Conservation (phyloP, 2,888 invertebrate genomes). For the Cephus pulcher region DNA sequence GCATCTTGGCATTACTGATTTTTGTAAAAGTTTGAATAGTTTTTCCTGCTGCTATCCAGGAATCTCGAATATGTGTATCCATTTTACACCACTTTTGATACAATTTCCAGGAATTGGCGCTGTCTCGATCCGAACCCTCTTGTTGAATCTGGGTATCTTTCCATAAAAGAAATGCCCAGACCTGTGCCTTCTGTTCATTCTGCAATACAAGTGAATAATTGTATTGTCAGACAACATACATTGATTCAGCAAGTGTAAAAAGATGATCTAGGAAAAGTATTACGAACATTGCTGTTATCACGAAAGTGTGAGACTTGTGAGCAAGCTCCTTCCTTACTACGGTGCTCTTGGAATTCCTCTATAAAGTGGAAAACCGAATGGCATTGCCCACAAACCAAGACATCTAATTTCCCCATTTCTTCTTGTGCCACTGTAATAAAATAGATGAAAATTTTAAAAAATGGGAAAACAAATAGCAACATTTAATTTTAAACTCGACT, state of each 20-base stretch:
- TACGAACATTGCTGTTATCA: constrained; percentile 73
- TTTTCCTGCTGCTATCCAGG: constrained; percentile 85
- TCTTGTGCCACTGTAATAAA: constrained; percentile 77
- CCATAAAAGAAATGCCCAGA: constrained; percentile 88
- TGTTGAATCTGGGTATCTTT: constrained; percentile 73
- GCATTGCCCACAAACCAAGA: constrained; percentile 86
- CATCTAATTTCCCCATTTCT: constrained; percentile 80
- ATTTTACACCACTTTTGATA: constrained; percentile 88
- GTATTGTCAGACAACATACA: constrained; percentile 9
- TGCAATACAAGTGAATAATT: constrained; percentile 51
- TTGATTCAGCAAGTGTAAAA: constrained; percentile 6
- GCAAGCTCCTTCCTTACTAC: constrained; percentile 71
- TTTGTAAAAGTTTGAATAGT: constrained; percentile 80
- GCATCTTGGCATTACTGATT: constrained; percentile 77
- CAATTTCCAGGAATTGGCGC: constrained; percentile 79
- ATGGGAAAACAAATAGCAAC: not conserved
- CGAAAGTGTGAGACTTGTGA: constrained; percentile 74
- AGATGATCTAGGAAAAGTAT: constrained; percentile 6
- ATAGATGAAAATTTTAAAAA: constrained; percentile 2
- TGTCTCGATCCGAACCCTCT: constrained; percentile 67
- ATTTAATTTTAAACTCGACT: not conserved
- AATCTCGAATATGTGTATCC: constrained; percentile 78
- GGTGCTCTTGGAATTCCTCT: constrained; percentile 83
- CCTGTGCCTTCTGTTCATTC: constrained; percentile 84
- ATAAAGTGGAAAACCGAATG: constrained; percentile 83